phyloP scores from a whole-genome alignment of 2,888 invertebrate genomes.

The Folsomia candida region DNA sequence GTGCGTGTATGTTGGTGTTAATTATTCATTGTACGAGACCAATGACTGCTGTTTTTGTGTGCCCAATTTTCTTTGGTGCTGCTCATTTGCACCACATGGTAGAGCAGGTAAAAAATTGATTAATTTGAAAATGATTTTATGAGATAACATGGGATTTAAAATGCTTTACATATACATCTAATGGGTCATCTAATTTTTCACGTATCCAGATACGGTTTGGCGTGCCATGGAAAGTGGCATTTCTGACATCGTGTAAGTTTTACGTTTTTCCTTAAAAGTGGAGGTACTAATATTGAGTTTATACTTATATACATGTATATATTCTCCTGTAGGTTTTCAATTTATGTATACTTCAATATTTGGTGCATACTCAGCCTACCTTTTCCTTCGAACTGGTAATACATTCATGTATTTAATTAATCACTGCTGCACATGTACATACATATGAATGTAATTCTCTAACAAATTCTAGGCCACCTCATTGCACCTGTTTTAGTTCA shows the following conservation, averaged over 20 bases:
- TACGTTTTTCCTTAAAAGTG: not conserved
- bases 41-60: slow-evolving; percentile 72
- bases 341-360: slow-evolving; percentile 87
- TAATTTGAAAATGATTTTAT: no score
- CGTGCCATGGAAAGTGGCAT: slow-evolving; percentile 66
- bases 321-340: slow-evolving; percentile 68
- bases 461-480: slow-evolving; percentile 69
- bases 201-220: slow-evolving; percentile 72
- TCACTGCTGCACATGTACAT: not conserved
- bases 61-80: slow-evolving; percentile 87
- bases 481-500: slow-evolving; percentile 84
- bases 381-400: slow-evolving; percentile 81
- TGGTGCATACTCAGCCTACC: slow-evolving; percentile 89
- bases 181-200: no score
- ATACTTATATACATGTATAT: slow-evolving; percentile 15
- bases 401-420: no score
- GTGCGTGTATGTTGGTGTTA: slow-evolving; percentile 91
- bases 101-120: no score
- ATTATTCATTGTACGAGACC: slow-evolving; percentile 78
- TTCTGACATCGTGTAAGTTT: slow-evolving; percentile 70
- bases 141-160: no score
- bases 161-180: no score
- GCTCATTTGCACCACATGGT: slow-evolving; percentile 91
- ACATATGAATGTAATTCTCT: not conserved
- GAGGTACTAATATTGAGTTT: no score